Evolutionary conservation across 2,888 invertebrate species (phyloP).

Genomic region (Leptopterna dolabrata): DNA sequence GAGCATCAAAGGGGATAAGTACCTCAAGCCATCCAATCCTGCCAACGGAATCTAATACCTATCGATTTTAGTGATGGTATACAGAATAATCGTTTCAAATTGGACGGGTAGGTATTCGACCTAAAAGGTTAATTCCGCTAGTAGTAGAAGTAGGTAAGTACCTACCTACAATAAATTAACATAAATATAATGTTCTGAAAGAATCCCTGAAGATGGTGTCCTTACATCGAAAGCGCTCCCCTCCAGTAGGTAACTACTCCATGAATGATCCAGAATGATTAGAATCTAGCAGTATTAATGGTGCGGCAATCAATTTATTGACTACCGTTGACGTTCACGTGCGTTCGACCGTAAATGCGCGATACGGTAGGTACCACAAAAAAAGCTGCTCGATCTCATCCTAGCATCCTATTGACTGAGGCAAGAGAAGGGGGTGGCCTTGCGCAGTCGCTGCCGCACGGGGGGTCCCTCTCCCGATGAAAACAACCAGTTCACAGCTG

Average conservation of each 20-base stretch:
- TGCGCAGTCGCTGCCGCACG: conserved; percentile 46
- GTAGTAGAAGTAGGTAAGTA: too few species aligned
- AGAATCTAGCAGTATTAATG: too few species aligned
- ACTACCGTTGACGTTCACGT: neutral
- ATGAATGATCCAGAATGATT: too few species aligned
- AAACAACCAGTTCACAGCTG: conserved; percentile 55
- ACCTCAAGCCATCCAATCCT: neutral
- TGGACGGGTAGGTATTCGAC: too few species aligned
- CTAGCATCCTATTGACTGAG: conserved; percentile 40
- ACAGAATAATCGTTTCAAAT: neutral
- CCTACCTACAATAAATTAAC: too few species aligned
- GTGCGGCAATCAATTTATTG: neutral
- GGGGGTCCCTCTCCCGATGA: neutral
- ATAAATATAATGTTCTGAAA: too few species aligned
- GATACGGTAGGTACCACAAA: neutral
- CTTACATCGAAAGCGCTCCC: too few species aligned
- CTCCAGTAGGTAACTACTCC: too few species aligned
- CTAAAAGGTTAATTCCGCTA: too few species aligned
- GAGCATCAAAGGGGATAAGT: neutral
- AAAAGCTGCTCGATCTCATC: neutral
- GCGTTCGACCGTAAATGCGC: neutral
- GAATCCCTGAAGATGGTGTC: too few species aligned
- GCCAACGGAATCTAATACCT: neutral
- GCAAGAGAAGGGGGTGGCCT: conserved; percentile 31
- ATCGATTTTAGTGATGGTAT: neutral